A percentile compares a stretch with the other conserved stretches of the same genome.
Conservation (phyloP, 2,797 vertebrate genomes). For the Darevskia nairensis region DNA sequence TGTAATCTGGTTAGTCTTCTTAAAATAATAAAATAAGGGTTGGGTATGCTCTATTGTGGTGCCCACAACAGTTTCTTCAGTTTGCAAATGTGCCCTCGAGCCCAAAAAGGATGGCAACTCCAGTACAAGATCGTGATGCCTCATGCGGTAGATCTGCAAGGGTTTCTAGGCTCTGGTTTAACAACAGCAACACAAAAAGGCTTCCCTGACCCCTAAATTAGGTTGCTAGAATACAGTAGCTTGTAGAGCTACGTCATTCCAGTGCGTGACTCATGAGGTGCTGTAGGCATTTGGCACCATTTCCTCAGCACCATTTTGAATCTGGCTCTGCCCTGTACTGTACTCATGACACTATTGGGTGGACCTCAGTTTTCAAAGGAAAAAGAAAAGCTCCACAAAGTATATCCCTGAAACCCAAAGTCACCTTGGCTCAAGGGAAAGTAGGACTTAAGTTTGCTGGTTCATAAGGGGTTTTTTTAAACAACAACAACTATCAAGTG, state of each 20-base stretch:
- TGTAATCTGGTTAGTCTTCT: no score
- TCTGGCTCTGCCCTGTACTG: neutral
- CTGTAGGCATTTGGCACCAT: neutral
- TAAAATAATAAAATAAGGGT: no score
- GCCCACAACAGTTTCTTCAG: no score
- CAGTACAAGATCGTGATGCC: no score
- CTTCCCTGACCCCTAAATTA: neutral
- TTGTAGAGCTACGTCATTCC: neutral
- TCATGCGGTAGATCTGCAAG: neutral
- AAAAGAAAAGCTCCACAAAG: neutral
- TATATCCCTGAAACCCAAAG: no score
- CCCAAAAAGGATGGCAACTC: no score
- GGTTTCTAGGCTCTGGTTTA: neutral
- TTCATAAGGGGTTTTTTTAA: no score
- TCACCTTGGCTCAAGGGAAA: neutral
- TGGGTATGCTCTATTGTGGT: no score
- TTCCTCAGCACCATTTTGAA: neutral
- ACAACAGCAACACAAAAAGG: neutral
- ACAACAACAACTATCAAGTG: no score
- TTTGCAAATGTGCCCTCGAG: no score
- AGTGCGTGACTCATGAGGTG: no score
- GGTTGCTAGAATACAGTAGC: neutral
- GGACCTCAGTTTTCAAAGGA: neutral
- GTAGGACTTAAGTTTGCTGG: neutral
- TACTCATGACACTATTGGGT: no score